phyloP scores from a whole-genome alignment of 2,797 vertebrate species.

The Chrysocyon brachyurus region DNA sequence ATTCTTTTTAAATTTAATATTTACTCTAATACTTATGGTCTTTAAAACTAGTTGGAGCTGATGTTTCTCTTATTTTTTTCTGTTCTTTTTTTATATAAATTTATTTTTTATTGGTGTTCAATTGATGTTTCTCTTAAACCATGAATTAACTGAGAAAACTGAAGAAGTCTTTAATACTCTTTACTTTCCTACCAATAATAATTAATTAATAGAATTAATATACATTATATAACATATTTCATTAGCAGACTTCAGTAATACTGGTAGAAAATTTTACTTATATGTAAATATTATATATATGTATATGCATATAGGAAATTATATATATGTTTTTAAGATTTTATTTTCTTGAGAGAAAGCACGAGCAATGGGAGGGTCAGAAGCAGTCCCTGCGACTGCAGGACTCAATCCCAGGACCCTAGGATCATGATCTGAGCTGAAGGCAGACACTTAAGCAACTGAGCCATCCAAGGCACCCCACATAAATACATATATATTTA shows the following conservation, averaged over 20 bases:
- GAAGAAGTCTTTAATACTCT: background rate
- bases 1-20: slow-evolving; percentile 17
- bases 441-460: no score
- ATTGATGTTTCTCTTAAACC: background rate
- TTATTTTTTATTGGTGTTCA: background rate
- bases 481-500: no score
- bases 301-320: background rate
- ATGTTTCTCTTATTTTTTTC: no score
- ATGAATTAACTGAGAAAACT: slow-evolving; percentile 6
- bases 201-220: background rate
- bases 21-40: background rate
- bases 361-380: no score
- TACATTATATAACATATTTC: background rate
- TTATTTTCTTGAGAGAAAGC: no score
- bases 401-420: no score
- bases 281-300: background rate
- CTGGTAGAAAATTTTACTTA: background rate
- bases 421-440: no score
- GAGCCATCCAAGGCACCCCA: no score
- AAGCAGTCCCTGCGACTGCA: no score
- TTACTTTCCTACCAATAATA: background rate
- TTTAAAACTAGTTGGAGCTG: background rate
- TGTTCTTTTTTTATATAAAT: no score
- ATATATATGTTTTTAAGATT: background rate
- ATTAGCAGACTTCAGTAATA: background rate